These are phyloP conservation scores for Tragulus kanchil DNA, from an alignment of 2,113 vertebrate species.

Conservation along the genomic window DNA sequence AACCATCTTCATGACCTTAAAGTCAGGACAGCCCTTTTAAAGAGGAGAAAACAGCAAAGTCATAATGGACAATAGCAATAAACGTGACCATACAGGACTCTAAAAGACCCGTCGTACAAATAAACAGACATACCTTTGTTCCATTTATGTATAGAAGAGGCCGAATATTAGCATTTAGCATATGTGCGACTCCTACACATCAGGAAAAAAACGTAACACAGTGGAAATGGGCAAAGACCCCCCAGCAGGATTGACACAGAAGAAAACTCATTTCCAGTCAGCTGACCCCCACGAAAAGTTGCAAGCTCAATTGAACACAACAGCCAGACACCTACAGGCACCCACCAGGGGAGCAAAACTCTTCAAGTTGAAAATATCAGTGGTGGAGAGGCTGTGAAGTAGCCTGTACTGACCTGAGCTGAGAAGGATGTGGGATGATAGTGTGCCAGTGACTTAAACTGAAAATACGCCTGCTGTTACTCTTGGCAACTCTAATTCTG, in stretches of 20 bases:
- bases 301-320: too few relatives aligned
- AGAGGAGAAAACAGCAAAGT: background rate
- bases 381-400: fast-evolving
- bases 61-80: fast-evolving
- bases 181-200: fast-evolving
- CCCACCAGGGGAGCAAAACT: fast-evolving
- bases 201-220: fast-evolving
- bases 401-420: fast-evolving
- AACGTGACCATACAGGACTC: fast-evolving
- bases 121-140: fast-evolving
- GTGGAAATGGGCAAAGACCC: fast-evolving
- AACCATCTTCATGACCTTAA: background rate
- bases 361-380: fast-evolving
- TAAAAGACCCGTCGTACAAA: too few relatives aligned
- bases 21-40: fast-evolving
- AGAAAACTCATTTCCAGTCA: fast-evolving
- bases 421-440: fast-evolving
- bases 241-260: fast-evolving
- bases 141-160: fast-evolving
- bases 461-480: fast-evolving
- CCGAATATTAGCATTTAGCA: too few relatives aligned
- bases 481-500: background rate
- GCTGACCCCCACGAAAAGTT: fast-evolving
- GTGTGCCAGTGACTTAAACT: background rate
- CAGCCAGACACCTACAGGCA: fast-evolving